phyloP scores from a whole-genome alignment of 2,797 vertebrate species.

The Xyrichtys novacula region DNA sequence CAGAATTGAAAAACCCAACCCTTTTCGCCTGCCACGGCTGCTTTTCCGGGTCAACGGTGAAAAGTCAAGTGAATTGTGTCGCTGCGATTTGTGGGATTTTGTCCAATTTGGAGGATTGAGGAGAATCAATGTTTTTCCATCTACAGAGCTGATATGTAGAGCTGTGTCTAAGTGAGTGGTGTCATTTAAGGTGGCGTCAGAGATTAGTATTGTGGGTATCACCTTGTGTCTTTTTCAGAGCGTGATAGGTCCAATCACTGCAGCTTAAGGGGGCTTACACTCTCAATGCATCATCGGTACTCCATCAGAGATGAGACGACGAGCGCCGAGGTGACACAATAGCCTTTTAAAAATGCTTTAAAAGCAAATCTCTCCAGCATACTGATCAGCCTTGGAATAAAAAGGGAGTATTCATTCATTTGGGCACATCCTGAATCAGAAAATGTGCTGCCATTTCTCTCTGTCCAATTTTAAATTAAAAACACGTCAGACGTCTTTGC shows the following conservation, averaged over 20 bases:
- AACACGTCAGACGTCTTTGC: conserved; percentile 27
- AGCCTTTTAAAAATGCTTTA: conserved; percentile 64
- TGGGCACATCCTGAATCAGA: conserved; percentile 34
- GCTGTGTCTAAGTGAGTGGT: conserved; percentile 47
- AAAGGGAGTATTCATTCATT: conserved; percentile 47
- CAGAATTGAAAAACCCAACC: conserved; percentile 41
- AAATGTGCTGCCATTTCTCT: conserved; percentile 15
- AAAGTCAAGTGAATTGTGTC: conserved; percentile 39
- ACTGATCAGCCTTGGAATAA: conserved; percentile 61
- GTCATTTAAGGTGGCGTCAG: conserved; percentile 47
- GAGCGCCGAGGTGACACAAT: conserved; percentile 56
- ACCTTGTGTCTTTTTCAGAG: conserved; percentile 53
- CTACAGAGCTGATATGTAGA: conserved; percentile 11
- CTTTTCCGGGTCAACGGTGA: conserved; percentile 58
- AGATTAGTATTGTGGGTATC: conserved; percentile 51
- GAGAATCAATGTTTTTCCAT: conserved; percentile 28
- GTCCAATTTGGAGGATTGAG: conserved; percentile 52
- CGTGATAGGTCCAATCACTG: conserved; percentile 58
- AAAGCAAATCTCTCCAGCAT: conserved; percentile 44
- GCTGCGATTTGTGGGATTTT: conserved; percentile 50
- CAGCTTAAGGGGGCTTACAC: conserved; percentile 63
- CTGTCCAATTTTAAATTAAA: conserved; percentile 60
- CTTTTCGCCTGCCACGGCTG: conserved; percentile 54
- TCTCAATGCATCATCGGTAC: conserved; percentile 54
- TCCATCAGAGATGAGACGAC: conserved; percentile 57